These are phyloP conservation scores for Sylvicola cinctus DNA, from an alignment of 2,888 invertebrate species.

Conservation along the genomic window DNA sequence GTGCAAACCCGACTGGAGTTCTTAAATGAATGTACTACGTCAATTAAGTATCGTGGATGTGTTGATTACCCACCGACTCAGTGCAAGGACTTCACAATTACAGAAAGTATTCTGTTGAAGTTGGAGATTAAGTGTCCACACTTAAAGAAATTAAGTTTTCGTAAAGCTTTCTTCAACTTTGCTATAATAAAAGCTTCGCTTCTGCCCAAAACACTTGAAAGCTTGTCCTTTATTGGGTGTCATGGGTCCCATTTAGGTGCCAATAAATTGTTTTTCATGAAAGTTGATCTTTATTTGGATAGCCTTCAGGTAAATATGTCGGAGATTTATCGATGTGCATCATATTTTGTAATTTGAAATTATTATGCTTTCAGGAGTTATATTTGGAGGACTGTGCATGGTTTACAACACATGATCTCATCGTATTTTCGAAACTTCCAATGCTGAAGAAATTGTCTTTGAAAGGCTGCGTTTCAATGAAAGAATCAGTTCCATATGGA, in stretches of 20 bases:
- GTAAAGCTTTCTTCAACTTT: slow-evolving; percentile 21
- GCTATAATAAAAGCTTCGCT: slow-evolving; percentile 40
- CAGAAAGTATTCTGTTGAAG: slow-evolving; percentile 14
- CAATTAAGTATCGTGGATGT: slow-evolving; percentile 19
- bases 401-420: slow-evolving; percentile 50
- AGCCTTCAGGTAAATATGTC: slow-evolving; percentile 18
- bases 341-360: slow-evolving; percentile 4
- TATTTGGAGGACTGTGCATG: slow-evolving; percentile 52
- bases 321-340: slow-evolving; percentile 1
- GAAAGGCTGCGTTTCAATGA: slow-evolving; percentile 40
- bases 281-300: slow-evolving; percentile 18
- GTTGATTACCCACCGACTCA: slow-evolving; percentile 12
- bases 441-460: slow-evolving; percentile 38
- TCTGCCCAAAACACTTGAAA: slow-evolving; percentile 40
- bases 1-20: slow-evolving; percentile 16
- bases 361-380: slow-evolving; percentile 30
- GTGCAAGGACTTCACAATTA: slow-evolving; percentile 13
- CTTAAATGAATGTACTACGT: slow-evolving; percentile 16
- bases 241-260: slow-evolving; percentile 15
- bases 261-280: slow-evolving; percentile 18
- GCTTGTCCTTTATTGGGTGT: slow-evolving; percentile 30
- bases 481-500: slow-evolving; percentile 55
- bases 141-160: slow-evolving; percentile 16
- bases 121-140: slow-evolving; percentile 15
- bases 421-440: slow-evolving; percentile 50